Evolutionary conservation across 2,888 invertebrate species (phyloP).

Genomic region (Dynastes grantii): DNA sequence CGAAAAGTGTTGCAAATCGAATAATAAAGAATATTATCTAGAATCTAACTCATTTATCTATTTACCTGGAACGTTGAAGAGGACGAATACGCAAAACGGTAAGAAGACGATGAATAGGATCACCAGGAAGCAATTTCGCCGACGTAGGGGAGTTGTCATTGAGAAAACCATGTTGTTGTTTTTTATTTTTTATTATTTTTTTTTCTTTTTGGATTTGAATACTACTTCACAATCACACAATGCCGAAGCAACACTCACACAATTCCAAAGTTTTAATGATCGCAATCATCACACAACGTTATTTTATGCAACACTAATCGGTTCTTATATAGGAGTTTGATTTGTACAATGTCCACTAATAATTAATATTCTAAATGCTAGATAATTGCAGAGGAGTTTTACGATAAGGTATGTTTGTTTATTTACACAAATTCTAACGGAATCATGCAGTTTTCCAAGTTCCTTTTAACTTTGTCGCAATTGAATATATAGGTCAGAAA

Average conservation of each 20-base stretch:
- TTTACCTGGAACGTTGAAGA: slow-evolving; percentile 73
- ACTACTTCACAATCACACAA: slow-evolving; percentile 21
- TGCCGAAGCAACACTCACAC: slow-evolving; percentile 29
- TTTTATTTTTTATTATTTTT: not conserved
- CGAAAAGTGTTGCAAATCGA: not conserved
- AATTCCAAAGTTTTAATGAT: slow-evolving; percentile 1
- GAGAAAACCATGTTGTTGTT: slow-evolving; percentile 50
- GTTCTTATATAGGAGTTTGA: not conserved
- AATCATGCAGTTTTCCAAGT: not conserved
- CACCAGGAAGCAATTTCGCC: slow-evolving; percentile 75
- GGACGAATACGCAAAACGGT: slow-evolving; percentile 74
- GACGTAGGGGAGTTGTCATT: slow-evolving; percentile 71
- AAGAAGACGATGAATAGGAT: slow-evolving; percentile 73
- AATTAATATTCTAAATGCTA: too few relatives aligned
- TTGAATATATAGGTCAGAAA: slow-evolving; percentile 1
- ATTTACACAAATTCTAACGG: not conserved
- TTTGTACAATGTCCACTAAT: too few relatives aligned
- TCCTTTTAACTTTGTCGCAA: not conserved
- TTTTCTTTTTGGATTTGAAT: not conserved
- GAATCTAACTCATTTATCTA: not conserved
- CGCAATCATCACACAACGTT: slow-evolving; percentile 10
- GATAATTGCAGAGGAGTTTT: too few relatives aligned
- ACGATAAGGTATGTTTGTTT: too few relatives aligned
- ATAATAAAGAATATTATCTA: not conserved
- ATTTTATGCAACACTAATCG: not conserved